Base-by-base conservation (phyloP, 2,888 invertebrate species). In the Drosophila aldrichi region DNA sequence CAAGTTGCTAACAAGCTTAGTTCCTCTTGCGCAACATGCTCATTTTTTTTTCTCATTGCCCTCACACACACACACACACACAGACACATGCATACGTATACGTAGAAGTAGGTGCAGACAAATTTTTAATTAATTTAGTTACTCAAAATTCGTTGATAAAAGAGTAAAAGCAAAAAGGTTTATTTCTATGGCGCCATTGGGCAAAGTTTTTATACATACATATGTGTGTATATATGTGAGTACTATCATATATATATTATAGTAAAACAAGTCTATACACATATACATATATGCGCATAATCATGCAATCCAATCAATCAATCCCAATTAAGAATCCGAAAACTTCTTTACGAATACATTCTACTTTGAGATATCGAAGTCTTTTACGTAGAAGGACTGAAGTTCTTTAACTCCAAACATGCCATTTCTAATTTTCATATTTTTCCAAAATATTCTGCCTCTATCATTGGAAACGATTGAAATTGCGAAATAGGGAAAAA, bases 1-100 rank as follows among this genome's bases (percentile, higher is more conserved):
- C 86, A 83, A 84, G 80, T 84, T 83, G 78, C 86, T 84, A 84
- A 84, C 84, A 84, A 84, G 86, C 86, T 84, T 85, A 85, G 82
- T 82, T 83, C 78, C 76, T 80, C 74, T 69, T 71, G 41, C 55
- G 69, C 68, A 82, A 75, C 75, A 68, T 81, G 70, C 77, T 74
- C 75, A 79, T 67, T 81, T 81, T 75, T 73, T 55, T 32, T n/a
- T n/a, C 32, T 29, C 48, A 29, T 36, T 52, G 16, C 52, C n/a
- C 52, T 20, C 44, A 25, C 52, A 44, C 32, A 34, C 32, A 40
- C 46, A 51, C 40, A 16, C 65, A 40, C 49, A 20, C 32, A 22
- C 29, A 22, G n/a, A n/a, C n/a, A n/a, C n/a, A n/a, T n/a, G n/a
- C n/a, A n/a, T 62, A 36, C 32, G 18, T 56, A 49, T 43, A 59